Percentiles rank a stretch among this genome's conserved stretches.
Conservation (phyloP, 2,888 invertebrate species). For the Keiferia lycopersicella region DNA sequence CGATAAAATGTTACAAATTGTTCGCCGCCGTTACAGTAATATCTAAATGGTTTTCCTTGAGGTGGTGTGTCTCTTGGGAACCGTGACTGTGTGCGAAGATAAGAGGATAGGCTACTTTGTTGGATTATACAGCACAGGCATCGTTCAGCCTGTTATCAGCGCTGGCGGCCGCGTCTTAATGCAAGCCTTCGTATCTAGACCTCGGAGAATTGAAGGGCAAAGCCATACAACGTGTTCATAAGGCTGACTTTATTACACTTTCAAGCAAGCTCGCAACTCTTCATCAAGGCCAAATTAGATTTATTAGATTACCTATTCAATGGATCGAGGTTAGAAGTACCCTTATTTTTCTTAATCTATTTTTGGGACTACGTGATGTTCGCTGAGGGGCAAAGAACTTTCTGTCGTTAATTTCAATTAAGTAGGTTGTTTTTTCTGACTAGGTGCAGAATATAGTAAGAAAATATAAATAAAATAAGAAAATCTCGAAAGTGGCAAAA, state of each 20-base stretch:
- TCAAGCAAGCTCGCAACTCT: neutral
- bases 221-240: neutral
- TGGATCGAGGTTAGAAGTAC: neutral
- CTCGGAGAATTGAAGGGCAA: constrained; percentile 14
- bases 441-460: no score
- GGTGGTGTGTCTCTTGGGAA: constrained; percentile 10
- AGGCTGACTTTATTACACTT: constrained; percentile 5
- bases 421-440: no score
- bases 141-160: constrained; percentile 18
- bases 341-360: constrained; percentile 1
- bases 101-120: constrained; percentile 20
- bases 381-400: no score
- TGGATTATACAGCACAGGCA: constrained; percentile 18
- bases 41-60: constrained; percentile 15
- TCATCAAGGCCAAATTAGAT: neutral
- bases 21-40: constrained; percentile 32
- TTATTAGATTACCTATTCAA: neutral
- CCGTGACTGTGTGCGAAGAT: constrained; percentile 21
- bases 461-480: no score
- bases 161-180: neutral
- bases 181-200: neutral
- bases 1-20: constrained; percentile 42
- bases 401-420: no score
- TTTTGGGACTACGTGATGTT: neutral
- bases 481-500: no score